Conservation (phyloP, 2,113 vertebrate species). For the Coptodon rendalli region DNA sequence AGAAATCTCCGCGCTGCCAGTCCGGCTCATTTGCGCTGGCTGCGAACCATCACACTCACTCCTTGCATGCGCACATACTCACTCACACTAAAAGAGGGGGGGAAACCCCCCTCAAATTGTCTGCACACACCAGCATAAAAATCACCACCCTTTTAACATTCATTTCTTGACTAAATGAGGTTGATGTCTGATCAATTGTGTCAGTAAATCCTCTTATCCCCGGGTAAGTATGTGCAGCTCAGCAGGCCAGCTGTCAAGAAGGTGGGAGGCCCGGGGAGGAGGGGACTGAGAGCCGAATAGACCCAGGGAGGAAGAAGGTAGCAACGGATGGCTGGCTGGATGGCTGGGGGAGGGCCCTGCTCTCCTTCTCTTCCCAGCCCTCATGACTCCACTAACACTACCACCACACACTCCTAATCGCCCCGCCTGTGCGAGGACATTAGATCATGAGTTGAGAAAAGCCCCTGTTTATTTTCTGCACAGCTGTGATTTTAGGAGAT, state of each 20-base stretch:
- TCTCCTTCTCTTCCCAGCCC: not conserved
- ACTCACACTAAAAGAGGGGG: not conserved
- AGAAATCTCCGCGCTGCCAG: conserved; percentile 25
- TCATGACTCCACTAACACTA: not conserved
- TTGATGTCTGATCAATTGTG: conserved; percentile 75
- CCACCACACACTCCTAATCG: conserved; percentile 8
- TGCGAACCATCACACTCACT: not conserved
- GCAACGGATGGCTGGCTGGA: conserved; percentile 5
- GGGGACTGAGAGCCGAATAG: not conserved
- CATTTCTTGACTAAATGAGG: conserved; percentile 67
- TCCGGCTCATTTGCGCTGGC: not conserved
- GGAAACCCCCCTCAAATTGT: not conserved
- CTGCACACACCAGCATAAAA: not conserved
- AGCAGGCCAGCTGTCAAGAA: conserved; percentile 73
- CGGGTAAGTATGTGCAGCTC: conserved; percentile 68
- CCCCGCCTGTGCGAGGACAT: conserved; percentile 4
- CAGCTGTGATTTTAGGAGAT: not conserved
- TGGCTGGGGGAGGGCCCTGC: conserved; percentile 15
- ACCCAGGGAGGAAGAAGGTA: conserved; percentile 3
- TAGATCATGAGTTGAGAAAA: conserved; percentile 27
- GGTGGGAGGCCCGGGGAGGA: conserved; percentile 49
- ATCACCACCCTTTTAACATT: conserved; percentile 32
- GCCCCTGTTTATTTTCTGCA: not conserved
- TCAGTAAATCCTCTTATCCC: conserved; percentile 70
- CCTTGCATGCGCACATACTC: not conserved